These are phyloP conservation scores for Trichopria drosophilae DNA, from an alignment of 2,888 invertebrate genomes.

Conservation along the genomic window DNA sequence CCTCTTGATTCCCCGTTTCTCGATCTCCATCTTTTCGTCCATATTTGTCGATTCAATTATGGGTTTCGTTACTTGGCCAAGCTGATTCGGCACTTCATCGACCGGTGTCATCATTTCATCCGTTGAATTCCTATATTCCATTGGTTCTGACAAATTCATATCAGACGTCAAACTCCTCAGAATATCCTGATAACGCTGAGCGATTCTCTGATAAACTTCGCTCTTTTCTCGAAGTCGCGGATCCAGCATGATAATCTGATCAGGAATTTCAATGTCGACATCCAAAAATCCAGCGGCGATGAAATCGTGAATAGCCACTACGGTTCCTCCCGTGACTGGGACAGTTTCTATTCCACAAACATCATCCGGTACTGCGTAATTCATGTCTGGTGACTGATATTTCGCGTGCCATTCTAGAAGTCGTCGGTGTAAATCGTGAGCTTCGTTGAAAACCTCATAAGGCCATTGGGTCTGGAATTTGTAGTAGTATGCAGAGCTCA, in stretches of 20 bases:
- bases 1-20: neutral
- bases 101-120: neutral
- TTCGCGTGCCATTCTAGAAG: conserved; percentile 42
- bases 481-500: conserved; percentile 54
- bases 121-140: too few relatives aligned
- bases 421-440: conserved; percentile 45
- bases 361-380: conserved; percentile 26
- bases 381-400: conserved; percentile 17
- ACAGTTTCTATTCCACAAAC: conserved; percentile 51
- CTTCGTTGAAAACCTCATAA: conserved; percentile 57
- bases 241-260: conserved; percentile 63
- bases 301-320: conserved; percentile 61
- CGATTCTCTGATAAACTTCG: conserved; percentile 57
- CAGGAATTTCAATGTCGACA: conserved; percentile 62
- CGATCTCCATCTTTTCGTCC: neutral
- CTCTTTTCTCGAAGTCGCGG: conserved; percentile 60
- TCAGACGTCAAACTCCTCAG: conserved; percentile 42
- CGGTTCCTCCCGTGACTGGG: conserved; percentile 60
- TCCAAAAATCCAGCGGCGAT: conserved; percentile 47
- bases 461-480: conserved; percentile 61
- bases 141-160: neutral
- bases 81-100: neutral
- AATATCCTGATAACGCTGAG: conserved; percentile 56
- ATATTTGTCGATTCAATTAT: neutral
- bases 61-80: neutral